Base-by-base conservation (phyloP, 2,888 invertebrate genomes). In the Opisthograptis luteolata region DNA sequence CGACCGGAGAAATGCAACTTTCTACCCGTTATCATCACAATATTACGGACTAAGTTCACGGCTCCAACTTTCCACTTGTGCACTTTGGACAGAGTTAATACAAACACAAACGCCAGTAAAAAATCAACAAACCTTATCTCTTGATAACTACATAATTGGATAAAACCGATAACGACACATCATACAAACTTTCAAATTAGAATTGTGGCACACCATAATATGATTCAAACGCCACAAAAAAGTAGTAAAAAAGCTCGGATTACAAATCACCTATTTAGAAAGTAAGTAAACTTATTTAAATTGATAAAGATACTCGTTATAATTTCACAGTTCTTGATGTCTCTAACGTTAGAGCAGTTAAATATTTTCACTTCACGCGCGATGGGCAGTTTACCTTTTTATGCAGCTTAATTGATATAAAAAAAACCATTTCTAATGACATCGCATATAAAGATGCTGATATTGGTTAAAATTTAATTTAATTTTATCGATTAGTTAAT, bases 1-100 rank as follows among this genome's bases (percentile, higher is more conserved):
- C 73, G 70, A 66, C 66, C 46, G 63, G 73, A 71, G 80, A 82
- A 82, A 84, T 68, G 66, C 64, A 74, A 79, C 84, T 86, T 85
- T 85, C 86, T 83, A 83, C 74, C 69, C 62, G 64, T 69, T 71
- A 76, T 70, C 70, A 27, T 14, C 13, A 32, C 13, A 19, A 19
- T 32, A 25, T 47, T 41, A 35, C 15, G 14, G 6, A 24, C n/a
- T 27, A 73, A 46, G 27, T 27, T 40, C 32, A 45, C 43, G 35
- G 25, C 62, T 61, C 53, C 47, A 50, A 58, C 59, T 65, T 68
- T 64, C 42, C 37, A 48, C 32, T 39, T 41, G 30, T 40, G 42
- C 35, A 30, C 36, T 49, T 52, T 32, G 32, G 22, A 15, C 22
- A 46, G 37, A 48, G 32, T 27, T 17, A 15, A 20, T 27, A n/a